Evolutionary conservation across 2,113 vertebrate genomes (phyloP), one percentile per base, ranked within the genome.

Genomic region (Porphyrio hochstetteri): DNA sequence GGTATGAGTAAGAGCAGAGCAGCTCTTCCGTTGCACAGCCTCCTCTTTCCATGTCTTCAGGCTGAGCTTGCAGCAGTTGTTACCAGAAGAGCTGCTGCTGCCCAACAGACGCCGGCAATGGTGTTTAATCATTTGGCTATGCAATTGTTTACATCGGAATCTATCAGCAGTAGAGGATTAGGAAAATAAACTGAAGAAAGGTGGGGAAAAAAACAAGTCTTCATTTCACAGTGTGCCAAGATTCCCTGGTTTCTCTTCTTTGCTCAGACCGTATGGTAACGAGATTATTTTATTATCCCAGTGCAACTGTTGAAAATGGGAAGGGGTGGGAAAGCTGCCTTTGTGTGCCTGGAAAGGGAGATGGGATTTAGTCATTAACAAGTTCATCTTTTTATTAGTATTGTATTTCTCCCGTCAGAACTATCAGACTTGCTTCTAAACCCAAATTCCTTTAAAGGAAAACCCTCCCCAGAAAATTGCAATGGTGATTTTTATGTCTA

Each of bases 221-320:
- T 86, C 16, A 5, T 91, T 88, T 96, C 50, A 56, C n/a, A 70
- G 36, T 21, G 63, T 89, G 36, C 72, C 77, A 55, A 74, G 67
- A 77, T 80, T 76, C 86, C 81, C 70, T 78, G 28, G 83, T 79
- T 93, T 68, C 83, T 85, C 59, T 63, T 92, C 81, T 79, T 87
- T 92, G 24, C 59, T 85, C 77, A 92, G 53, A 89, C 68, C n/a
- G 10, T 91, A 87, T 63, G 88, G 59, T 91, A 82, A 87, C 11
- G 3, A 85, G 81, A 85, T 77, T 91, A 77, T 91, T 95, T 95
- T 93, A 80, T 94, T 91, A 91, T 94, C 74, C 50, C 74, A 46
- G 36, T 38, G 81, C 59, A 95, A 93, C 67, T 87, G 67, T 85
- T 89, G 57, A 85, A 92, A 89, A 89, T 56, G 5, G 33, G 67